A percentile compares a stretch with the other conserved stretches of the same genome.
Conservation (phyloP, 2,113 vertebrate genomes). For the Micronisus gabar region DNA sequence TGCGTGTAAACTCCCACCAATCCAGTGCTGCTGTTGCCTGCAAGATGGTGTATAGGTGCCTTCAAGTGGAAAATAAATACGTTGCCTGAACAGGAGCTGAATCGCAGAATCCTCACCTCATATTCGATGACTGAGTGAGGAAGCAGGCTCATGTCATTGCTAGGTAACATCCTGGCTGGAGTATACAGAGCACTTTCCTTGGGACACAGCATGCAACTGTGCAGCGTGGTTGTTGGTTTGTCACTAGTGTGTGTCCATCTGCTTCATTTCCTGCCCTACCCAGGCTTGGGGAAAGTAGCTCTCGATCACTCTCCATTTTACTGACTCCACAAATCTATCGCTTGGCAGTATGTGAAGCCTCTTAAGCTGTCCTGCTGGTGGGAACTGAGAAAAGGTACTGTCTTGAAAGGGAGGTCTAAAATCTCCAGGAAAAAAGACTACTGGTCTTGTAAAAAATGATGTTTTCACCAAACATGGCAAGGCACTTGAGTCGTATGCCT, state of each 20-base stretch:
- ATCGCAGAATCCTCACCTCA: neutral
- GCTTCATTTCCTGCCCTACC: neutral
- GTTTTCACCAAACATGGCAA: neutral
- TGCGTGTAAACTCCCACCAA: neutral
- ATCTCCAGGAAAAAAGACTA: neutral
- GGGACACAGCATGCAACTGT: neutral
- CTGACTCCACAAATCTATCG: constrained; percentile 34
- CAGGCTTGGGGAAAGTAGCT: constrained; percentile 19
- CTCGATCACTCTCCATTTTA: constrained; percentile 31
- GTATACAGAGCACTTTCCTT: neutral
- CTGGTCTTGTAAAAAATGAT: neutral
- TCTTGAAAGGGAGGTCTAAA: constrained; percentile 24
- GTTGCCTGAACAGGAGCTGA: neutral
- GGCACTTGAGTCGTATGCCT: neutral
- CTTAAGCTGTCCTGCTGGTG: neutral
- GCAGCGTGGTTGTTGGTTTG: constrained; percentile 4
- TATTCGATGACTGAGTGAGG: neutral
- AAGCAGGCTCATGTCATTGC: neutral
- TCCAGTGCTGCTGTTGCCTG: neutral
- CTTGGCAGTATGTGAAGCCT: constrained; percentile 24
- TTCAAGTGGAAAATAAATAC: neutral
- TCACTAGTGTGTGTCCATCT: neutral
- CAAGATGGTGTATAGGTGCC: neutral
- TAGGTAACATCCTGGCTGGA: neutral
- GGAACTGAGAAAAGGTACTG: neutral